Conservation (phyloP, 2,888 invertebrate genomes). For the Chaitophorus viminalis region DNA sequence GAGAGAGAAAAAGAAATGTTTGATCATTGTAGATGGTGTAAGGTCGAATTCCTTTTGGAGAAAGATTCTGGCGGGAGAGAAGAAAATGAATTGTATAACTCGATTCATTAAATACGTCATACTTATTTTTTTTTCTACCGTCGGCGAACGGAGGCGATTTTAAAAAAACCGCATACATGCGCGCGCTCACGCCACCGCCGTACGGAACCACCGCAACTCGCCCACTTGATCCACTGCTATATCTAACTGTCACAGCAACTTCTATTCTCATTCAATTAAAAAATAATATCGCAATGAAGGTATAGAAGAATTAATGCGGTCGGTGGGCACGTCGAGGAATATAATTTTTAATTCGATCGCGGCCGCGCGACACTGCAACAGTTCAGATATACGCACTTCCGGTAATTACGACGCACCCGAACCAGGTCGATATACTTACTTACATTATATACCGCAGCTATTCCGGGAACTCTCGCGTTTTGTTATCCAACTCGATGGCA, state of each 20-base stretch:
- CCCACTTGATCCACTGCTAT: not conserved
- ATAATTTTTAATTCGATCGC: not conserved
- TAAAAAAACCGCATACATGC: not conserved
- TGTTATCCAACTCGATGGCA: no score
- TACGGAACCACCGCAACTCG: not conserved
- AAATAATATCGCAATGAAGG: not conserved
- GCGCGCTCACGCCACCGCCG: not conserved
- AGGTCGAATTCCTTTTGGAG: slow-evolving; percentile 59
- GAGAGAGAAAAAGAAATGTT: slow-evolving; percentile 8
- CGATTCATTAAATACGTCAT: slow-evolving; percentile 53
- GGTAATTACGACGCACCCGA: not conserved
- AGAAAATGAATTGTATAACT: slow-evolving; percentile 58
- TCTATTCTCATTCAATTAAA: not conserved
- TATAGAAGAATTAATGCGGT: not conserved
- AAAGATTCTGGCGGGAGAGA: slow-evolving; percentile 25
- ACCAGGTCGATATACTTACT: no score
- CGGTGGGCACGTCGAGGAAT: slow-evolving; percentile 17
- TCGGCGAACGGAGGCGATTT: slow-evolving; percentile 48
- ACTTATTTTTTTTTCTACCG: slow-evolving; percentile 1
- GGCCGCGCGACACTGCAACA: not conserved
- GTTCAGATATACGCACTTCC: not conserved
- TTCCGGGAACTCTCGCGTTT: no score
- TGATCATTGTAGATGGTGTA: slow-evolving; percentile 30
- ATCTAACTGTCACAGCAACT: slow-evolving; percentile 4
- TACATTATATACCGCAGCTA: no score